Conservation (phyloP, 2,888 invertebrate genomes). For the Metallyticus violacea region DNA sequence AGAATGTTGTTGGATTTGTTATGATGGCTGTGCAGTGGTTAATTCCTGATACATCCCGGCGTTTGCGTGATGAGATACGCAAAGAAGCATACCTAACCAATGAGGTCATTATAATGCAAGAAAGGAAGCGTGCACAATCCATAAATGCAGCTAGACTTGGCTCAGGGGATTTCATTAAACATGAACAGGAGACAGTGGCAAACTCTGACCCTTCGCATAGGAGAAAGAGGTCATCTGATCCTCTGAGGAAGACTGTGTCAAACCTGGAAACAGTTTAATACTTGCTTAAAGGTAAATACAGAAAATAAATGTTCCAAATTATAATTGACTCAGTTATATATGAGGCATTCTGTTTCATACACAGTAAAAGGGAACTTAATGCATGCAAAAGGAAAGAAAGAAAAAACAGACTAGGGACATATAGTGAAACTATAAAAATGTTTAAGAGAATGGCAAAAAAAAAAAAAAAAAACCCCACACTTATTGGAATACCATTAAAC, state of each 20-base stretch:
- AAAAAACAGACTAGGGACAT: too few relatives aligned
- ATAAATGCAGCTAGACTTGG: neutral
- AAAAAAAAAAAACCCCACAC: too few relatives aligned
- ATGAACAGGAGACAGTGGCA: neutral
- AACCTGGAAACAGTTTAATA: neutral
- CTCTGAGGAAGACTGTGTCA: neutral
- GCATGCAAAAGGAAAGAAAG: too few relatives aligned
- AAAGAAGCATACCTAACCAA: slow-evolving; percentile 69
- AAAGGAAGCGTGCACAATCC: slow-evolving; percentile 53
- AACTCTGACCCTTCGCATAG: neutral
- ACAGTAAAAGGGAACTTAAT: too few relatives aligned
- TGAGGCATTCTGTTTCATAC: too few relatives aligned
- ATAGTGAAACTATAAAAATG: too few relatives aligned
- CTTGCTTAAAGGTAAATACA: neutral
- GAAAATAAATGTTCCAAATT: too few relatives aligned
- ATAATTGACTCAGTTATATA: too few relatives aligned
- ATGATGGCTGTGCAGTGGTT: slow-evolving; percentile 71
- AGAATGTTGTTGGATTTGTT: slow-evolving; percentile 71
- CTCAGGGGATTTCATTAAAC: slow-evolving; percentile 13
- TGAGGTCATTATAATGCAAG: slow-evolving; percentile 70
- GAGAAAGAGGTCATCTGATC: neutral
- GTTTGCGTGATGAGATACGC: slow-evolving; percentile 67
- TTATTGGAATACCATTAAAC: too few relatives aligned
- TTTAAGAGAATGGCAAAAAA: too few relatives aligned
- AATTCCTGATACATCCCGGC: slow-evolving; percentile 72